Percentiles rank a stretch among this genome's conserved stretches.
Evolutionary conservation across 2,113 vertebrate species (phyloP).

Genomic region (Corvus cornix): DNA sequence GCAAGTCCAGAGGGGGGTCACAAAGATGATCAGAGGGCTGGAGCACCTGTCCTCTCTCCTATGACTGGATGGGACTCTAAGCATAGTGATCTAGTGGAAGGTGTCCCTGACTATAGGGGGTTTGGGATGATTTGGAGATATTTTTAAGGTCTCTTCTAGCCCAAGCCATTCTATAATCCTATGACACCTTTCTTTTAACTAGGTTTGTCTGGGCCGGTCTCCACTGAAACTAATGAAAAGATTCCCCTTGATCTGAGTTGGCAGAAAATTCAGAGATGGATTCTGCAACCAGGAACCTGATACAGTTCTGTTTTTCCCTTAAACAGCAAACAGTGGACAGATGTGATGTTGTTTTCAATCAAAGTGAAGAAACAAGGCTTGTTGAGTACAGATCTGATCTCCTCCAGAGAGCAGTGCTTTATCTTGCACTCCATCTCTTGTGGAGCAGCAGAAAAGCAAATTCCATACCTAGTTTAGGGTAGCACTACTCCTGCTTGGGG

Average conservation of each 20-base stretch:
- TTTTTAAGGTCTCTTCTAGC: not conserved
- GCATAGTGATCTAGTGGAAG: not conserved
- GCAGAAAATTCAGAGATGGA: not conserved
- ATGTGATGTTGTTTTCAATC: not conserved
- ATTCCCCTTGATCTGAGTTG: not conserved
- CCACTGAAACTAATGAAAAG: not conserved
- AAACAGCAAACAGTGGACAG: not conserved
- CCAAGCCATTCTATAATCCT: not conserved
- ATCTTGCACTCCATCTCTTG: not conserved
- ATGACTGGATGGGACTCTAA: not conserved
- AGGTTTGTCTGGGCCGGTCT: not conserved
- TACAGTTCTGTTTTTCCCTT: not conserved
- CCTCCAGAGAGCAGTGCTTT: not conserved
- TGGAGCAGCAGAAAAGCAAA: not conserved
- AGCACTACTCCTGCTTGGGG: not conserved
- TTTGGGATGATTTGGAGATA: not conserved
- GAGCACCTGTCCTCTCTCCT: not conserved
- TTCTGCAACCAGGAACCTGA: not conserved
- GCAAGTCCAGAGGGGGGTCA: not conserved
- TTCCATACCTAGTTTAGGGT: not conserved
- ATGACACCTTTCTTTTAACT: not conserved
- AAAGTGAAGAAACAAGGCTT: not conserved
- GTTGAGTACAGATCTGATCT: not conserved
- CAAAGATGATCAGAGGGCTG: not conserved
- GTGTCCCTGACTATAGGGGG: accelerated